phyloP scores from a whole-genome alignment of 1,140 invertebrate species.

The Aleiodes sp. region DNA sequence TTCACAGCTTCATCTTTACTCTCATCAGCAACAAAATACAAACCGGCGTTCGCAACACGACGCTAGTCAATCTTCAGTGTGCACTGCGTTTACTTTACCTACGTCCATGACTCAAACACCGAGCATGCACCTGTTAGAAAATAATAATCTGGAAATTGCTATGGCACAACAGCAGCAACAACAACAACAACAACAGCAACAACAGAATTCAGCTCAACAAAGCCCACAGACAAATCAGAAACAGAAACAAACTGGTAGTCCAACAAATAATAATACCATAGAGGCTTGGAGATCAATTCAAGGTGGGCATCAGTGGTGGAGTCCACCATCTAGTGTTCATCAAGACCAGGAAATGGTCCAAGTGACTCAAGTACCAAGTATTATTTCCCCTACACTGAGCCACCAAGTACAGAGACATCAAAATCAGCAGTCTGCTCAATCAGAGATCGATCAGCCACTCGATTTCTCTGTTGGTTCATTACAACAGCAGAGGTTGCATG shows the following conservation, averaged over 20 bases:
- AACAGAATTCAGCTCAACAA: slow-evolving; percentile 32
- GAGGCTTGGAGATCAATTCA: slow-evolving; percentile 62
- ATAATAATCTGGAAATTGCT: slow-evolving; percentile 58
- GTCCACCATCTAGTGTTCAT: slow-evolving; percentile 44
- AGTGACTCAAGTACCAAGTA: slow-evolving; percentile 45
- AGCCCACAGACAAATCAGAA: slow-evolving; percentile 44
- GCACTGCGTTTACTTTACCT: slow-evolving; percentile 48
- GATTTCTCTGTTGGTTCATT: slow-evolving; percentile 64
- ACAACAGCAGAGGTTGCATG: slow-evolving; percentile 57
- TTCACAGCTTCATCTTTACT: slow-evolving; percentile 39
- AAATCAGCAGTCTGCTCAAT: slow-evolving; percentile 41
- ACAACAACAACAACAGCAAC: slow-evolving; percentile 40
- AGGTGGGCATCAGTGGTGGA: slow-evolving; percentile 63
- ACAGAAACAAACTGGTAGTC: slow-evolving; percentile 59
- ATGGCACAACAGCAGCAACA: slow-evolving; percentile 49
- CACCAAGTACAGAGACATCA: slow-evolving; percentile 54
- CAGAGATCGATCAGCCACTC: slow-evolving; percentile 61
- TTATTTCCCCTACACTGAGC: slow-evolving; percentile 44
- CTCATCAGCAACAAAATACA: slow-evolving; percentile 24
- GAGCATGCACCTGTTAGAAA: slow-evolving; percentile 64
- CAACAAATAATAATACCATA: slow-evolving; percentile 64
- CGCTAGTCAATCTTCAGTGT: slow-evolving; percentile 46
- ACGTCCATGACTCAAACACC: slow-evolving; percentile 63
- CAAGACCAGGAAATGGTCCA: slow-evolving; percentile 47
- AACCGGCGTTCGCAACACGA: slow-evolving; percentile 48